phyloP scores from a whole-genome alignment of 2,113 vertebrate genomes.

The Tetrao urogallus region DNA sequence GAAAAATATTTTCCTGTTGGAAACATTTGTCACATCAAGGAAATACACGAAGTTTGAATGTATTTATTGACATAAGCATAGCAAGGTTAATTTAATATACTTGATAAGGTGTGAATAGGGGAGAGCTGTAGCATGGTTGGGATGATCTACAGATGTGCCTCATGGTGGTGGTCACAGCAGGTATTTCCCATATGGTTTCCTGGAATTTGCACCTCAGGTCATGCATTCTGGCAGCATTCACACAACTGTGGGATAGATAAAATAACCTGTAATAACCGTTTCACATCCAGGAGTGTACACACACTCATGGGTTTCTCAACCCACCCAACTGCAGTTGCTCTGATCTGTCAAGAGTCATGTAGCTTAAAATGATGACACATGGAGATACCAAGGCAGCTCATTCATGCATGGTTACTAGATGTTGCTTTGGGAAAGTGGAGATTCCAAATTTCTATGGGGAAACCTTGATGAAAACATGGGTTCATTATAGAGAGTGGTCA shows the following conservation, averaged over 20 bases:
- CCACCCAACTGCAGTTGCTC: not conserved
- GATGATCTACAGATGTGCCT: not conserved
- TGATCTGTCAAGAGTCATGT: not conserved
- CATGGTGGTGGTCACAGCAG: not conserved
- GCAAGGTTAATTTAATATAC: not conserved
- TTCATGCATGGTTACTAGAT: not conserved
- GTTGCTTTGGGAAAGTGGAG: not conserved
- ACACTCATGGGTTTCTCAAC: not conserved
- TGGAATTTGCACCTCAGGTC: not conserved
- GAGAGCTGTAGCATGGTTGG: not conserved
- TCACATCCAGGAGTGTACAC: not conserved
- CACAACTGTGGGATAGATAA: rapidly evolving
- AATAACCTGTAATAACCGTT: not conserved
- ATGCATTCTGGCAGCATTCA: not conserved
- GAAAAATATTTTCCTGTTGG: not conserved
- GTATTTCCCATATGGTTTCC: not conserved
- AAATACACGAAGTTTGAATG: not conserved
- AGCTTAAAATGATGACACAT: not conserved
- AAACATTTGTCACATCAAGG: not conserved
- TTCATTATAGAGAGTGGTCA: not conserved
- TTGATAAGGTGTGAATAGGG: not conserved
- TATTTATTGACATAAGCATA: not conserved
- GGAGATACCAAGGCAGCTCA: not conserved
- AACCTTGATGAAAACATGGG: not conserved
- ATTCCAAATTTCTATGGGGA: not conserved